A percentile compares a stretch with the other conserved stretches of the same genome.
Evolutionary conservation across 1,140 invertebrate genomes (phyloP).

Genomic region (Euglossa dilemma): DNA sequence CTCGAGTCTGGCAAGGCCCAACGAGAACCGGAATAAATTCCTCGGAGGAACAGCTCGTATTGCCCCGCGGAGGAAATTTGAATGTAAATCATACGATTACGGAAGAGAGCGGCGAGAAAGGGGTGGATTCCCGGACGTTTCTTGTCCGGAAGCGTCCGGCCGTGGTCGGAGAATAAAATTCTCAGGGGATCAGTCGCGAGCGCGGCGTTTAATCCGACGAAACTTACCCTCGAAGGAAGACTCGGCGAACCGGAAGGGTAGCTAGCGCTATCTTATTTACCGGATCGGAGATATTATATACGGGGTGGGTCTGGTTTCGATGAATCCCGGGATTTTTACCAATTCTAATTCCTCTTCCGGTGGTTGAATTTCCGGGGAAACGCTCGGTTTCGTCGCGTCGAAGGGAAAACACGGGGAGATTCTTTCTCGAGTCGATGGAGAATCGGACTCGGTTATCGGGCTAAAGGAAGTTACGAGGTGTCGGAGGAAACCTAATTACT

Average conservation of each 20-base stretch:
- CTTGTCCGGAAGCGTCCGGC: neutral
- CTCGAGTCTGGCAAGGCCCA: neutral
- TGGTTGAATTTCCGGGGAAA: neutral
- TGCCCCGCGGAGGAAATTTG: conserved; percentile 17
- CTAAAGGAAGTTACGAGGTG: too few species aligned
- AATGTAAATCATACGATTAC: conserved; percentile 43
- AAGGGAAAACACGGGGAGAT: too few species aligned
- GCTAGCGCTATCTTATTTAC: conserved; percentile 28
- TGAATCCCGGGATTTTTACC: neutral
- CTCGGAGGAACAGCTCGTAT: neutral
- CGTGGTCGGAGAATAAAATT: conserved; percentile 23
- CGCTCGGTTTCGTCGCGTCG: too few species aligned
- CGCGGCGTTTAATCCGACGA: conserved; percentile 28
- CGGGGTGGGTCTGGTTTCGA: neutral
- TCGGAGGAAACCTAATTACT: neutral
- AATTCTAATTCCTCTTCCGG: neutral
- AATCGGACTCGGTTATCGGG: too few species aligned
- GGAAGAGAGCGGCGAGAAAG: conserved; percentile 10
- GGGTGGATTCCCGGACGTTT: conserved; percentile 14
- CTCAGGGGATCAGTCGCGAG: conserved; percentile 19
- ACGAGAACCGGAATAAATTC: conserved; percentile 34
- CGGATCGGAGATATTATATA: neutral
- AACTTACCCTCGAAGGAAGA: neutral
- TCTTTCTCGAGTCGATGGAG: too few species aligned
- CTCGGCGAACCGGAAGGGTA: neutral